Evolutionary conservation across 1,140 invertebrate genomes (phyloP), one percentile per base, ranked within the genome.

Genomic region (Cecropterus lyciades): DNA sequence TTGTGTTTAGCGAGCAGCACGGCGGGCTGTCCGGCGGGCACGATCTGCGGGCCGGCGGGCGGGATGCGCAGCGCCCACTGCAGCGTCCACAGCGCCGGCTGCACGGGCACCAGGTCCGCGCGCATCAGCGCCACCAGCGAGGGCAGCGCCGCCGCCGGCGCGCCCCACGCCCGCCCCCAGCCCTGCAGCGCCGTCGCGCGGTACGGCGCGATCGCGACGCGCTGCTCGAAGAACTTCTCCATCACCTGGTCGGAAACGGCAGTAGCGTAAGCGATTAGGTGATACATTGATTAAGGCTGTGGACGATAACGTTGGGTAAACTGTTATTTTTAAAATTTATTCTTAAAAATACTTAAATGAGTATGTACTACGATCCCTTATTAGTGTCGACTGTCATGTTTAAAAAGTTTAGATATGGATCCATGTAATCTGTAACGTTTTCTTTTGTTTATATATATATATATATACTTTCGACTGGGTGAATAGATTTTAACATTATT

Each of bases 41-140:
- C 96, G 67, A 98, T 96, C 20, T 95, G 96, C 48, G 95, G 93
- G 0, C 96, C 96, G 37, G 97, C 96, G 13, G 98, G 98, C 53
- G 98, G 97, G 69, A 98, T 96, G 24, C 98, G 95, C 72, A 99
- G 92, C 85, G 97, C 98, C 95, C 97, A 97, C 85, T 98, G 97
- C 20, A 98, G 95, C 15, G 95, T 94, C 98, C 98, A 99, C 73
- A 96, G 77, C 64, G 84, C 80, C 52, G 80, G 77, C 65, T 46
- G 82, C 74, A 75, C 56, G 10, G 84, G 85, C 57, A 77, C 82
- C 65, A 92, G 85, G 62, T 93, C 92, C 5, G 89, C 85, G 43
- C 92, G 77, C 90, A 89, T 89, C 6, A 93, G 79, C 70, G 89
- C 92, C 64, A 99, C 95, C 79, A 98, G 97, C 87, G 99, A 97